Conservation (phyloP, 1,140 invertebrate species). For the Drosophila pachea region DNA sequence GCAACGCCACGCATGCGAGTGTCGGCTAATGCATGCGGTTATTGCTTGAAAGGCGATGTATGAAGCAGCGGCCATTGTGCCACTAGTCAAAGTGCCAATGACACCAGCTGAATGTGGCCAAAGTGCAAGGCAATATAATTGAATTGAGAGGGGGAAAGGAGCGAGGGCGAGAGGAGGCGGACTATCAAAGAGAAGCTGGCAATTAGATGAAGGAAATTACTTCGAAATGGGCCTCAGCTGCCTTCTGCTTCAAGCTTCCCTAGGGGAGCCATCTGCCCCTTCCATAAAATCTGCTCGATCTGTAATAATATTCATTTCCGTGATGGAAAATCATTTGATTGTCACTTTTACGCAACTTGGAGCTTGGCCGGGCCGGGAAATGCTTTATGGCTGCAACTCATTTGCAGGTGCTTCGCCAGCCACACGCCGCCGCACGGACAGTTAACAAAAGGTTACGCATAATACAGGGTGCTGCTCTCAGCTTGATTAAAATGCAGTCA, state of each 20-base stretch:
- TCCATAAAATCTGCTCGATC: conserved; percentile 9
- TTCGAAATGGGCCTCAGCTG: too few species aligned
- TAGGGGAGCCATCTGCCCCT: neutral
- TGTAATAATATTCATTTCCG: conserved; percentile 9
- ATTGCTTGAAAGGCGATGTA: conserved; percentile 22
- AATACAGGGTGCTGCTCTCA: conserved; percentile 43
- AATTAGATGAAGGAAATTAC: too few species aligned
- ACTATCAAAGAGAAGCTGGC: too few species aligned
- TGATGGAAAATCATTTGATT: conserved; percentile 22
- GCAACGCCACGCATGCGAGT: conserved; percentile 6
- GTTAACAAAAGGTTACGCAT: conserved; percentile 21
- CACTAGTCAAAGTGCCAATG: conserved; percentile 14
- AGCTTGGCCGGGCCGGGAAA: conserved; percentile 10
- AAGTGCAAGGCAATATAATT: too few species aligned
- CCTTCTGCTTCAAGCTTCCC: too few species aligned
- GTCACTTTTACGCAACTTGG: conserved; percentile 48
- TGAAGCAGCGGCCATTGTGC: neutral
- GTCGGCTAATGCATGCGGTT: conserved; percentile 33
- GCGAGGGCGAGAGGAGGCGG: neutral
- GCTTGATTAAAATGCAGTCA: conserved; percentile 76
- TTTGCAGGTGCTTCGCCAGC: neutral
- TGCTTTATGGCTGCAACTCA: conserved; percentile 28
- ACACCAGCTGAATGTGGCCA: conserved; percentile 15
- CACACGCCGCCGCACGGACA: neutral
- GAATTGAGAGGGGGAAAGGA: neutral